These are phyloP conservation scores for Amblyteles armatorius DNA, from an alignment of 2,888 invertebrate genomes.

Conservation along the genomic window DNA sequence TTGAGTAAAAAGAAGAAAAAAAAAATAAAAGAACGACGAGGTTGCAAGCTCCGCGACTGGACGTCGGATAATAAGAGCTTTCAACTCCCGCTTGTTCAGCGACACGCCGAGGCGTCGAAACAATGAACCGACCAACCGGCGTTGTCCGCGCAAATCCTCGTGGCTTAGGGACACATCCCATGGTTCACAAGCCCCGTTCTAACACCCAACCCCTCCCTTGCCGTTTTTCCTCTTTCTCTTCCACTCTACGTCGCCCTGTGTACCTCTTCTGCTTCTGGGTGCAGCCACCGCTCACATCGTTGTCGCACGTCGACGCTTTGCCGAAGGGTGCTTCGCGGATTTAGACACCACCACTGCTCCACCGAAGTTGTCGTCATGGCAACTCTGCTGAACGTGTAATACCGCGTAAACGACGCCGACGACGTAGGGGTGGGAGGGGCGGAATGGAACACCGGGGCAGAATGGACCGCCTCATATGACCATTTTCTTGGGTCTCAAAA, in stretches of 20 bases:
- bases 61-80: conserved; percentile 47
- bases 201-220: conserved; percentile 8
- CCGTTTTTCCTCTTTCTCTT: conserved; percentile 30
- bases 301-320: conserved; percentile 42
- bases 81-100: conserved; percentile 33
- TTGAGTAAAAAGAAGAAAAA: neutral
- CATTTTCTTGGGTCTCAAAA: too few relatives aligned
- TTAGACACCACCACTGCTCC: conserved; percentile 76
- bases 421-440: neutral
- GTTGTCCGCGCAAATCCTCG: conserved; percentile 80
- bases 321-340: conserved; percentile 75
- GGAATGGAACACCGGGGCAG: neutral
- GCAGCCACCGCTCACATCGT: conserved; percentile 29
- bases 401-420: neutral
- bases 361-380: conserved; percentile 78
- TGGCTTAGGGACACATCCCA: conserved; percentile 73
- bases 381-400: conserved; percentile 69
- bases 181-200: conserved; percentile 34
- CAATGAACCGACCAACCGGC: conserved; percentile 84
- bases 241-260: conserved; percentile 1
- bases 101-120: conserved; percentile 77
- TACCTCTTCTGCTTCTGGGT: conserved; percentile 6
- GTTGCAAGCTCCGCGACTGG: conserved; percentile 24
- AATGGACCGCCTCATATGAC: too few relatives aligned
- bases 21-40: conserved; percentile 2